Base-by-base conservation (phyloP, 92 coral and sea anemone genomes). In the Porites lobata region DNA sequence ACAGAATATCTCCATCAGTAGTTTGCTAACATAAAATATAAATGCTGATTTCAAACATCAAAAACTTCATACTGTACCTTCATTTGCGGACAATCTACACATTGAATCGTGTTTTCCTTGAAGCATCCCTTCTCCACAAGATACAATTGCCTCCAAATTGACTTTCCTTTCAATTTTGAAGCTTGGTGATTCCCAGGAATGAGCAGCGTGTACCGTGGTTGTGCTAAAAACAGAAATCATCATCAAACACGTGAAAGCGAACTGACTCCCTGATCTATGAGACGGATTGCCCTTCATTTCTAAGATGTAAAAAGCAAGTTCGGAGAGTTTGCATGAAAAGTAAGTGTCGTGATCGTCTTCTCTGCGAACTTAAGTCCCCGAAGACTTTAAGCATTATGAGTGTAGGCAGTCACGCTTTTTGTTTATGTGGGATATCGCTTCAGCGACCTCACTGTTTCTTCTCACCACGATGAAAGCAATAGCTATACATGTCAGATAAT, bases 401-500 rank as follows among this genome's bases (percentile, higher is more conserved):
- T 20, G 78, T 69, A 51, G 11, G 86, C 77, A 82, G 62, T 82
- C 86, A 72, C 87, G 78, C 61, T 50, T 61, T 61, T 62, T 83
- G 79, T 83, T 83, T 83, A 50, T 81, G 67, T 81, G 69, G 68
- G 58, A 59, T 70, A 74, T 21, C 63, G 5, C 58, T 11, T 72
- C 59, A 9, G 26, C 26, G 63, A 54, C 43, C n/a, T 47, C 38
- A 62, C 64, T 70, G 51, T 51, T 79, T 72, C 29, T 59, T 79
- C 53, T 50, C 65, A 68, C 67, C 14, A 61, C 38, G 87, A 43
- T 73, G 87, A 83, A 54, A 10, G 61, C 61, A 56, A 56, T 56
- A 83, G 78, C 79, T 54, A 29, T 56, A 54, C 72, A 85, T 81
- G 89, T 89, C 88, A 87, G 79, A 87, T 78, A 24, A 75, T 76